These are phyloP conservation scores for Pteropus alecto DNA, from an alignment of 2,113 vertebrate species.

Conservation along the genomic window DNA sequence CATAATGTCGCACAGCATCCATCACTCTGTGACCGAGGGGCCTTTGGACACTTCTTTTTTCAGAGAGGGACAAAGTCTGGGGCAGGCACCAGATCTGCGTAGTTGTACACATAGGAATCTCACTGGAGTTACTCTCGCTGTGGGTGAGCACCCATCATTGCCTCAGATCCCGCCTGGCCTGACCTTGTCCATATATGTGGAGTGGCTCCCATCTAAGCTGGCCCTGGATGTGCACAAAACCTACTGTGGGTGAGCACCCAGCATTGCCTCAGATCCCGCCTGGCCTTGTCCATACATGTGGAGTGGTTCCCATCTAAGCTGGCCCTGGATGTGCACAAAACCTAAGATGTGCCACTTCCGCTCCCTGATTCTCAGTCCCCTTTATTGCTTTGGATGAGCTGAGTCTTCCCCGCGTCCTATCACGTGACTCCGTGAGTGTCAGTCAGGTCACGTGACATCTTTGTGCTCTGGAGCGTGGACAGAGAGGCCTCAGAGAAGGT, in stretches of 20 bases:
- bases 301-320: neutral
- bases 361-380: neutral
- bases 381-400: neutral
- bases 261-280: neutral
- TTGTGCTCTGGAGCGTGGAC: neutral
- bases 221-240: neutral
- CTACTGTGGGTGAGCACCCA: neutral
- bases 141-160: neutral
- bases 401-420: neutral
- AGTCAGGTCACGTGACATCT: neutral
- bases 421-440: neutral
- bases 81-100: neutral
- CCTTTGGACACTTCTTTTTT: neutral
- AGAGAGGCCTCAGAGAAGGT: neutral
- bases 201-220: neutral
- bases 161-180: neutral
- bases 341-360: neutral
- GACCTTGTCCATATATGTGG: too few species aligned
- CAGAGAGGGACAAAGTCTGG: neutral
- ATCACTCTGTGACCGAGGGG: neutral
- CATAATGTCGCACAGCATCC: neutral
- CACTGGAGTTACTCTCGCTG: neutral
- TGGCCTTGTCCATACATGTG: neutral
- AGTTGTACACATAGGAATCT: neutral
- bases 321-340: neutral